A percentile compares a stretch with the other conserved stretches of the same genome.
Conservation (phyloP, 2,797 vertebrate species). For the Staurois parvus region DNA sequence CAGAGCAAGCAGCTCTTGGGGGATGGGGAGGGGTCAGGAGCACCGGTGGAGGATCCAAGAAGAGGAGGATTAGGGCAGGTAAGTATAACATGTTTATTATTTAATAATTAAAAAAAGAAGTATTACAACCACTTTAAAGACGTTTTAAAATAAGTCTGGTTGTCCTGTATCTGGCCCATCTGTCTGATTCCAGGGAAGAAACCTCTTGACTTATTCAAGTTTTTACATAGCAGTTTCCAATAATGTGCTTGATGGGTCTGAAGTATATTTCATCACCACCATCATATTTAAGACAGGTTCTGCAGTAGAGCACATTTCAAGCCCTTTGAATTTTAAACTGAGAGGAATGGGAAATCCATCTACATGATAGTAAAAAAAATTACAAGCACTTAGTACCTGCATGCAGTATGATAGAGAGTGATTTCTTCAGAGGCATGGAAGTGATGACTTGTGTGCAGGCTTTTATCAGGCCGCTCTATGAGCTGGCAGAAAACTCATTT, state of each 20-base stretch:
- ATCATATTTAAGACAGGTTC: background rate
- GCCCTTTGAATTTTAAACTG: background rate
- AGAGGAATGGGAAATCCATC: background rate
- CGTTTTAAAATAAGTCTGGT: no score
- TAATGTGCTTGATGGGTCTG: background rate
- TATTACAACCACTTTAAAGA: no score
- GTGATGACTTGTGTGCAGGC: slow-evolving; percentile 17
- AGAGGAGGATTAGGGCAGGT: no score
- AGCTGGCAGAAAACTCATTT: slow-evolving; percentile 53
- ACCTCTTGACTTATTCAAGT: background rate
- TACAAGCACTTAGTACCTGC: slow-evolving; percentile 6
- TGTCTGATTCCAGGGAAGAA: background rate
- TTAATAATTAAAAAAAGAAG: no score
- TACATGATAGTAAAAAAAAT: background rate
- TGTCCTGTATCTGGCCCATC: background rate
- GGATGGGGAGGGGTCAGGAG: no score
- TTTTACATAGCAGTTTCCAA: background rate
- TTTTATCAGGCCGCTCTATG: slow-evolving; percentile 45
- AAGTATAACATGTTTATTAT: no score
- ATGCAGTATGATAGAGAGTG: slow-evolving; percentile 22
- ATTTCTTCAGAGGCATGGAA: slow-evolving; percentile 26
- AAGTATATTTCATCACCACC: background rate
- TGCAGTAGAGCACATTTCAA: slow-evolving; percentile 6
- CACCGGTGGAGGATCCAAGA: no score
- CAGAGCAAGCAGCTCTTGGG: no score